phyloP scores from a whole-genome alignment of 2,888 invertebrate genomes.

The Parnassius smintheus region DNA sequence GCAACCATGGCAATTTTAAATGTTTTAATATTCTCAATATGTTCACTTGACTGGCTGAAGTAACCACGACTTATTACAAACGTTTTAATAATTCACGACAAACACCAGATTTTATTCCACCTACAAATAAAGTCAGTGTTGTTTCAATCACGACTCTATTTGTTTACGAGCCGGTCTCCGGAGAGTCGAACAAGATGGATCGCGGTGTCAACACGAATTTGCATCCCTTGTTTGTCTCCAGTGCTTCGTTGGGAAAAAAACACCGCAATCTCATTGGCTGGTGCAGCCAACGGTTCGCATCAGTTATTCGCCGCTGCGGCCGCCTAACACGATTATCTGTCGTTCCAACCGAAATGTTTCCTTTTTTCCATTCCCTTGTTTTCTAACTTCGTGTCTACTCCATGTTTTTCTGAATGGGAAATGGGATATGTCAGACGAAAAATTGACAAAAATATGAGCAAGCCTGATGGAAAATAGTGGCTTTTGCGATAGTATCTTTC shows the following conservation, averaged over 20 bases:
- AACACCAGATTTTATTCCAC: constrained; percentile 46
- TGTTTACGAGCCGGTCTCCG: constrained; percentile 70
- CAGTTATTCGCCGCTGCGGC: constrained; percentile 75
- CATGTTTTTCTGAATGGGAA: constrained; percentile 79
- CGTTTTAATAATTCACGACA: constrained; percentile 18
- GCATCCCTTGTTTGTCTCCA: constrained; percentile 80
- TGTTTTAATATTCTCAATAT: no score
- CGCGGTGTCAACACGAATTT: constrained; percentile 80
- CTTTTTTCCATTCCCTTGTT: constrained; percentile 78
- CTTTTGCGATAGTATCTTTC: constrained; percentile 69
- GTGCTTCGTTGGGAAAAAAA: constrained; percentile 71
- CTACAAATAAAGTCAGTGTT: constrained; percentile 46
- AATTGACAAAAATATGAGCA: constrained; percentile 79
- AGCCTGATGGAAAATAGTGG: constrained; percentile 74
- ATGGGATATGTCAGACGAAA: constrained; percentile 79
- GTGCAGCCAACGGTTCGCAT: constrained; percentile 68
- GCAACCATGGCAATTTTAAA: no score
- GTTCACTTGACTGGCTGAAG: not conserved
- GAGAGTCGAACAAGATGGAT: constrained; percentile 80
- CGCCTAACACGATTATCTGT: constrained; percentile 80
- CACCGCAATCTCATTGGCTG: constrained; percentile 77
- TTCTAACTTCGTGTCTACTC: constrained; percentile 77
- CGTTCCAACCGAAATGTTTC: constrained; percentile 74
- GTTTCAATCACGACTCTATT: constrained; percentile 75
- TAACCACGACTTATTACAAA: constrained; percentile 13